Base-by-base conservation (phyloP, 2,888 invertebrate species). In the Scaeva pyrastri region DNA sequence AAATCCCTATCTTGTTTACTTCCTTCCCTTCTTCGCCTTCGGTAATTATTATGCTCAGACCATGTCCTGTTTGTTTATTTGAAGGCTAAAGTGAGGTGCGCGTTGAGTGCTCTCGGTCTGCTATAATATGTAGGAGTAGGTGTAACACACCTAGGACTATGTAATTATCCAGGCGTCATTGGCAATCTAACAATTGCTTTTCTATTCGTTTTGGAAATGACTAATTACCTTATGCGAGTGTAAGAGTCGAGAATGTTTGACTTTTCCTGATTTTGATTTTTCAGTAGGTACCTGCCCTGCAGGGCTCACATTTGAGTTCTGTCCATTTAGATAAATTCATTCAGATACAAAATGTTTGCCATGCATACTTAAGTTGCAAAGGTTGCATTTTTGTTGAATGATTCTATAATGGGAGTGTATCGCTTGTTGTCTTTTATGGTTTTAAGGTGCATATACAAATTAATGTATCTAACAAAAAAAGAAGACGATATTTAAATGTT, bases 31-130 rank as follows among this genome's bases (percentile, higher is more conserved):
- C n/a, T n/a, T n/a, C n/a, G n/a, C n/a, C n/a, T 7, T 39, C 7
- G 10, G 12, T 73, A 73, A 79, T 79, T 79, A 68, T 60, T 41
- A 73, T 58, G 58, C 36, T 58, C 23, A 56, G 56, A 41, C 64
- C 31, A 50, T 50, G 41, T 66, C 79, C 73, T 79, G 58, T 79
- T 79, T 75, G 64, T 39, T 66, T 66, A 66, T 43, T 36, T 31
- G 52, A 43, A 43, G 41, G 45, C 23, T 55, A 52, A 64, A 55
- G 64, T 41, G 55, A 64, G n/a, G 41, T 64, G 10, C 16, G 12
- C 23, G 39, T 64, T 64, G 43, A 64, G 50, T 64, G 62, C 41
- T 62, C 48, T 64, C 6, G 16, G 41, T 26, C 52, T 62, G 62
- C 16, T 62, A 52, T 36, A 48, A 21, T 31, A 31, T 62, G 62